These are phyloP conservation scores for Halichoerus grypus DNA, from an alignment of 2,113 vertebrate genomes.

Conservation along the genomic window DNA sequence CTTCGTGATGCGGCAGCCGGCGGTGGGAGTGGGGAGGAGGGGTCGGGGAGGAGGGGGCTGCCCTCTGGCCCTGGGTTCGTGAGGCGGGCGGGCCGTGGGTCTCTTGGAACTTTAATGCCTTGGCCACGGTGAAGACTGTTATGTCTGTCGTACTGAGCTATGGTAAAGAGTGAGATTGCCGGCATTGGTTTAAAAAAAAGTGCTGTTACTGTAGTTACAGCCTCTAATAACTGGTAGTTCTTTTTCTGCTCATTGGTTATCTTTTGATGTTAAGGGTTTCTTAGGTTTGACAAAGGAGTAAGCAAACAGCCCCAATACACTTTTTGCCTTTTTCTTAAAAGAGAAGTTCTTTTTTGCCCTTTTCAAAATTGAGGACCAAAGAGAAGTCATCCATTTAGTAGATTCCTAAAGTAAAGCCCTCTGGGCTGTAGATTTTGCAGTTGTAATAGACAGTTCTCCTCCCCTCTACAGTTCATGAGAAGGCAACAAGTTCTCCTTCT, in stretches of 20 bases:
- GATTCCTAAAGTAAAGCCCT: background rate
- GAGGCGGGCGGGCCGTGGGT: fast-evolving
- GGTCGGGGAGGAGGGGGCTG: too few species aligned
- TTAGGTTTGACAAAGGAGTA: background rate
- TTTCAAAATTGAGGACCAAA: background rate
- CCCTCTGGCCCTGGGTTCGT: fast-evolving
- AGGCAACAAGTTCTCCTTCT: constrained; percentile 93
- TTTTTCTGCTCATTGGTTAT: background rate
- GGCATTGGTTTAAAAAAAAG: background rate
- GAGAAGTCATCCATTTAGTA: background rate
- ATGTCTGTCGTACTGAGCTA: background rate
- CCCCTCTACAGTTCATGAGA: constrained; percentile 92
- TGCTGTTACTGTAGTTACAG: background rate
- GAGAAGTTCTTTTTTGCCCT: background rate
- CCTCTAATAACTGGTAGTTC: background rate
- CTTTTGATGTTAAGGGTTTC: background rate
- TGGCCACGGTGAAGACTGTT: fast-evolving
- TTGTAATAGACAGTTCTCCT: background rate
- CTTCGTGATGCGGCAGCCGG: fast-evolving
- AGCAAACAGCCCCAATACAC: background rate
- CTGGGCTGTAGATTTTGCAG: background rate
- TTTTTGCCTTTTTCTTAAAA: background rate
- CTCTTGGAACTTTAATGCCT: fast-evolving
- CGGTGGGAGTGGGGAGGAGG: fast-evolving
- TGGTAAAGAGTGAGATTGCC: background rate